phyloP scores from a whole-genome alignment of 2,797 vertebrate species.

The Danionella dracula region DNA sequence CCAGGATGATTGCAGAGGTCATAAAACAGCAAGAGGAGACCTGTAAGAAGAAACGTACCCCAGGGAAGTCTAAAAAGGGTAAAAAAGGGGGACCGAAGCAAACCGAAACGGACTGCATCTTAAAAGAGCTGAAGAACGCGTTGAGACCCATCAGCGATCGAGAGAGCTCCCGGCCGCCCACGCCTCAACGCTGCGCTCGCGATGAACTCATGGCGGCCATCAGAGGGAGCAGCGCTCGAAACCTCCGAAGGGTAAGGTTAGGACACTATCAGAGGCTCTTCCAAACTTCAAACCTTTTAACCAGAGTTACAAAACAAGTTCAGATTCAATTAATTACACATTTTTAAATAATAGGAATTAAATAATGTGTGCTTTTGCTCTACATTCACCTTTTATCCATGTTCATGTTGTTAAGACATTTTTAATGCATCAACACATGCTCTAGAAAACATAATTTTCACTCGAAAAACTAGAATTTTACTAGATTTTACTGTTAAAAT shows the following conservation, averaged over 20 bases:
- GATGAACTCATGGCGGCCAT: constrained; percentile 95
- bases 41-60: constrained; percentile 61
- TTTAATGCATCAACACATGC: too few relatives aligned
- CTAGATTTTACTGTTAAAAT: too few relatives aligned
- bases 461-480: too few relatives aligned
- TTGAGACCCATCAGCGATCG: constrained; percentile 80
- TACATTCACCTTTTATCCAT: too few relatives aligned
- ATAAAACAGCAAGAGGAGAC: constrained; percentile 84
- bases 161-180: constrained; percentile 81
- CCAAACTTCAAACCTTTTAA: too few relatives aligned
- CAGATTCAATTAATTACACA: too few relatives aligned
- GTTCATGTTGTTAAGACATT: too few relatives aligned
- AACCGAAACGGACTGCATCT: constrained; percentile 71
- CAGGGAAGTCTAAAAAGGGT: constrained; percentile 69
- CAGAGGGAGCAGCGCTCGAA: constrained; percentile 74
- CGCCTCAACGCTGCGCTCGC: constrained; percentile 84
- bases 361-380: too few relatives aligned
- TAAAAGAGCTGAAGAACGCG: constrained; percentile 90
- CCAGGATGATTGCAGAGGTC: constrained; percentile 89
- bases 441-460: too few relatives aligned
- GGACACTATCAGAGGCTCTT: background rate
- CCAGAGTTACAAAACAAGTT: too few relatives aligned
- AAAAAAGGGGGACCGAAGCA: constrained; percentile 69
- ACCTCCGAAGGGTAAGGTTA: constrained; percentile 74
- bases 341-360: too few relatives aligned